These are phyloP conservation scores for Anastrepha obliqua DNA, from an alignment of 1,140 invertebrate genomes.

Conservation along the genomic window DNA sequence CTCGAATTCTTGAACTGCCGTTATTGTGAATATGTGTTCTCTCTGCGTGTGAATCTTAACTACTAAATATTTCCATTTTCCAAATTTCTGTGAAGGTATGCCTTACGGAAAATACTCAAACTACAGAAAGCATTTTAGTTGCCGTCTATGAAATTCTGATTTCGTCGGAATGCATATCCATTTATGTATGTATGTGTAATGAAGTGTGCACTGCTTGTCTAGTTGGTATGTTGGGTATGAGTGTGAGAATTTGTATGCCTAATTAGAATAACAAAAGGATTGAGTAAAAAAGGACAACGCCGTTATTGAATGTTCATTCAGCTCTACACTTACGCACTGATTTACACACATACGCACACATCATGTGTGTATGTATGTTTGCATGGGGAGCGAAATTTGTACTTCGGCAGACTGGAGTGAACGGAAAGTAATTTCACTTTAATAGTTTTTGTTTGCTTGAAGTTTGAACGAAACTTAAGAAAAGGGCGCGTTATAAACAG, in stretches of 20 bases:
- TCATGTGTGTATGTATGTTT: not conserved
- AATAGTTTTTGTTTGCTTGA: not conserved
- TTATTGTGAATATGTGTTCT: not conserved
- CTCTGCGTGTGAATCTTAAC: not conserved
- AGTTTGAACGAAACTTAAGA: not conserved
- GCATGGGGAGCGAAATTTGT: not conserved
- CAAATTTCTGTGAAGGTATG: conserved; percentile 2
- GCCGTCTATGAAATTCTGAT: not conserved
- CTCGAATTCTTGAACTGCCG: no score
- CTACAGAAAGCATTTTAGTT: not conserved
- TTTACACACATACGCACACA: conserved; percentile 6
- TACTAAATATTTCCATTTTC: not conserved
- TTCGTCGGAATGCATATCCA: no score
- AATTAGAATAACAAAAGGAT: conserved; percentile 56
- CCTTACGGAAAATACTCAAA: not conserved
- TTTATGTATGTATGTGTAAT: not conserved
- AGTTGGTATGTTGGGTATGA: not conserved
- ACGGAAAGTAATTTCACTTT: conserved; percentile 15
- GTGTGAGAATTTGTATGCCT: conserved; percentile 42
- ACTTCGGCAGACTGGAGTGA: not conserved
- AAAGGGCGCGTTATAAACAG: not conserved
- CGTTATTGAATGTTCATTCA: conserved; percentile 43
- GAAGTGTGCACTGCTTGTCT: not conserved
- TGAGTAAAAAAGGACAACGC: conserved; percentile 48
- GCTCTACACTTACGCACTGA: not conserved